Conservation (phyloP, 2,888 invertebrate species). For the Subacronicta megacephala region DNA sequence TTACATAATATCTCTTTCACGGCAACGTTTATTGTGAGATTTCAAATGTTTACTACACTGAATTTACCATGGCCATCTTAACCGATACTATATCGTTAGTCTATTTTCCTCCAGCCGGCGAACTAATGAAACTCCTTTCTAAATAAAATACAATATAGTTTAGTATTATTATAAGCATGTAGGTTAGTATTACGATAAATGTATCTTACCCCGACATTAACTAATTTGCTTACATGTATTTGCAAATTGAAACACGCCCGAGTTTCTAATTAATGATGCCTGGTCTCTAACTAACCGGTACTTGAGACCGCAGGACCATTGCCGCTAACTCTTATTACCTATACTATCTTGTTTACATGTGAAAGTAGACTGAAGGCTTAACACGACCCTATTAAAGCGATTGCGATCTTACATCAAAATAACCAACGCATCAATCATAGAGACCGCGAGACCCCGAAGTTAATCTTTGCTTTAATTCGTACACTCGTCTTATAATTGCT, state of each 20-base stretch:
- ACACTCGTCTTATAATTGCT: constrained; percentile 13
- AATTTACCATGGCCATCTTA: too few species aligned
- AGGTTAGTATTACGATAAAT: constrained; percentile 19
- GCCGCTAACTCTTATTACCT: constrained; percentile 21
- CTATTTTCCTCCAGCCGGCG: too few species aligned
- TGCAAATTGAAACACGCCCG: constrained; percentile 34
- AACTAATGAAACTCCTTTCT: neutral
- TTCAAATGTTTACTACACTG: too few species aligned
- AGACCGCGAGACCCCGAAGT: constrained; percentile 32
- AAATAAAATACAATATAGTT: neutral
- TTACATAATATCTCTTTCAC: too few species aligned
- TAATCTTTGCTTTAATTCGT: constrained; percentile 29
- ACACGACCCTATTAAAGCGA: constrained; percentile 47
- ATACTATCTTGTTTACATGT: constrained; percentile 44
- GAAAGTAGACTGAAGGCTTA: constrained; percentile 48
- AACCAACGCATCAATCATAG: constrained; percentile 45
- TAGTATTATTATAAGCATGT: neutral
- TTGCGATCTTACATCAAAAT: constrained; percentile 44
- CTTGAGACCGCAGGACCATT: constrained; percentile 41
- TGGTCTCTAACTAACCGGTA: constrained; percentile 40
- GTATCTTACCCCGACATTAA: constrained; percentile 20
- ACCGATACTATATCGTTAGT: too few species aligned
- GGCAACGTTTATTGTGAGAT: too few species aligned
- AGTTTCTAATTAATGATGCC: constrained; percentile 40
- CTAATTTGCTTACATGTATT: constrained; percentile 28